Evolutionary conservation across 2,797 vertebrate genomes (phyloP).

Genomic region (Gallirallus australis): DNA sequence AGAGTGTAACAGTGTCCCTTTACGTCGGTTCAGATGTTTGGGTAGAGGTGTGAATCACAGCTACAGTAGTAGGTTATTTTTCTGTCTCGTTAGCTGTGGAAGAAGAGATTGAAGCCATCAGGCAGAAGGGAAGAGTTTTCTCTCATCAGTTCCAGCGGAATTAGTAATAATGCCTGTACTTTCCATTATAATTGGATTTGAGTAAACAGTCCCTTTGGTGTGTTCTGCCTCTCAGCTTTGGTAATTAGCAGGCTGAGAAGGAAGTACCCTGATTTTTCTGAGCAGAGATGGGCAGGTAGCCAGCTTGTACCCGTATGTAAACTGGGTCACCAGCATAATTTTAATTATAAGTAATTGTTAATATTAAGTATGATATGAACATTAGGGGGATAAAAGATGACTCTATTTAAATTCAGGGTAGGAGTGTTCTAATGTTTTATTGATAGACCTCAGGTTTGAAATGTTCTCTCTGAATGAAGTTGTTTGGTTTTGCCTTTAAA

Average conservation of each 20-base stretch:
- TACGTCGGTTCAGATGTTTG: neutral
- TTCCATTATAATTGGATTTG: constrained; percentile 57
- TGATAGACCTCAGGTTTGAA: neutral
- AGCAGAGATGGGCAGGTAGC: constrained; percentile 49
- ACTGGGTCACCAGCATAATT: constrained; percentile 38
- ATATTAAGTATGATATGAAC: neutral
- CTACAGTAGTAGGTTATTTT: neutral
- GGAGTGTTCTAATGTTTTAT: neutral
- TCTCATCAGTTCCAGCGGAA: neutral
- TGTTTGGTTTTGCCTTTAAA: neutral
- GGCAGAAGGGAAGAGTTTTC: neutral
- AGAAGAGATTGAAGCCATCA: neutral
- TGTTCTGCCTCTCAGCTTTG: constrained; percentile 30
- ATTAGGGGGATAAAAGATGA: neutral
- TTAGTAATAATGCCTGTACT: constrained; percentile 25
- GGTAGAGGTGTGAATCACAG: neutral
- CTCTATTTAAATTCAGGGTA: neutral
- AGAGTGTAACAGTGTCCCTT: neutral
- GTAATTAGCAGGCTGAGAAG: constrained; percentile 66
- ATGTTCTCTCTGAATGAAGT: neutral
- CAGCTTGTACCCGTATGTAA: constrained; percentile 20
- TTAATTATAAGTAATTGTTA: neutral
- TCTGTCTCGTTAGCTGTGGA: neutral
- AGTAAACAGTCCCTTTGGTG: constrained; percentile 3
- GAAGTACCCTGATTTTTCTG: constrained; percentile 58